These are phyloP conservation scores for Myotis lucifugus DNA, from an alignment of 2,113 vertebrate species.

Conservation along the genomic window DNA sequence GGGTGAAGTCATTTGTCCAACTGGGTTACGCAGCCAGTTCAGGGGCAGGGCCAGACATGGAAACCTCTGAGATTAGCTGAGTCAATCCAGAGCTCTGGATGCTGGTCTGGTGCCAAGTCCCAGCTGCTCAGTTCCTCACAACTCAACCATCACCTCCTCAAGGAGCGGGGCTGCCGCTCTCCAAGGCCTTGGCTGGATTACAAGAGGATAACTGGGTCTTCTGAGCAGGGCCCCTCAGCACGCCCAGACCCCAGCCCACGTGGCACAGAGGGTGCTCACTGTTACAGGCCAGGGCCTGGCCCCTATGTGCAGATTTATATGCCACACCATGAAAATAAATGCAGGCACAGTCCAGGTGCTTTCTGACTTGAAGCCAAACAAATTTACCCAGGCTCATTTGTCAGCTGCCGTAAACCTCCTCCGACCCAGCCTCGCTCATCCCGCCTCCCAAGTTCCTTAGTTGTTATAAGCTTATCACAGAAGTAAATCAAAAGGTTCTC, in stretches of 20 bases:
- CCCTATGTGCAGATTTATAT: neutral
- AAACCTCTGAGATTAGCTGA: neutral
- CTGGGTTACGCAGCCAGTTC: neutral
- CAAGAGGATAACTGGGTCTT: too few relatives aligned
- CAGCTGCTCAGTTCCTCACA: neutral
- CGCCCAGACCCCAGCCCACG: rapidly evolving
- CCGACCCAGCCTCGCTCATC: neutral
- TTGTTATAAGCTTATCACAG: slow-evolving; percentile 77
- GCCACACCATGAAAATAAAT: neutral
- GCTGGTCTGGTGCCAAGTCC: neutral
- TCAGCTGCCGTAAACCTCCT: neutral
- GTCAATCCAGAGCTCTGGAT: neutral
- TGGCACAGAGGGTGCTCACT: neutral
- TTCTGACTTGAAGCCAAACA: slow-evolving; percentile 3
- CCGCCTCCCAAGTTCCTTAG: slow-evolving; percentile 52
- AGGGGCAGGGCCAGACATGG: neutral
- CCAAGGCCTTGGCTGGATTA: neutral
- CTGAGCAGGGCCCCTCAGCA: neutral
- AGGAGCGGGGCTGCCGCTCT: neutral
- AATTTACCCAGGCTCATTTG: neutral
- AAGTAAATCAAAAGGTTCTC: slow-evolving; percentile 81
- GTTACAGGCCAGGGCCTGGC: neutral
- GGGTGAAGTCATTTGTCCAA: neutral
- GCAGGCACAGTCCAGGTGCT: neutral
- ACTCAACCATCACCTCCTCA: neutral